Conservation (phyloP, 2,797 vertebrate genomes). For the Helarctos malayanus region DNA sequence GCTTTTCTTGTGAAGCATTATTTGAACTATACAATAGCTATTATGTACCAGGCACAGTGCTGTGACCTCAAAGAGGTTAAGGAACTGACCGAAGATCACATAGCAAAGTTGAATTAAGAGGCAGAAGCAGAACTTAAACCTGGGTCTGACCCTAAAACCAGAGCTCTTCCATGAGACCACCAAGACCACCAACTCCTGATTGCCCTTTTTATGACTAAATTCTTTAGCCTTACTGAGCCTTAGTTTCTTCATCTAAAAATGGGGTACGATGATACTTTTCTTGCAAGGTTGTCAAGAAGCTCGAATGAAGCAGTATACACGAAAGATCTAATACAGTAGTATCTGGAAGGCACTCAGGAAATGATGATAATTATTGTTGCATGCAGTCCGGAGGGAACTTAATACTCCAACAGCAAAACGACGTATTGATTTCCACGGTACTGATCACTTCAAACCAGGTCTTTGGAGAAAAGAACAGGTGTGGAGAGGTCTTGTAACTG, state of each 20-base stretch:
- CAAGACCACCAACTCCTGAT: background rate
- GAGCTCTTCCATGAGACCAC: background rate
- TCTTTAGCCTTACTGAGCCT: background rate
- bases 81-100: background rate
- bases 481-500: background rate
- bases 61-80: slow-evolving; percentile 24
- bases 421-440: background rate
- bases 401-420: slow-evolving; percentile 3
- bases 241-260: slow-evolving; percentile 28
- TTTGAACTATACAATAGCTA: background rate
- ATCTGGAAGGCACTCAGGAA: background rate
- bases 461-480: background rate
- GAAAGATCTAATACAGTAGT: background rate
- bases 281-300: background rate
- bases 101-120: background rate
- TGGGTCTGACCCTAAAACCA: background rate
- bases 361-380: background rate
- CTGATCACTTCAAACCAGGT: background rate
- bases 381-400: background rate
- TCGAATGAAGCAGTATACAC: slow-evolving; percentile 23
- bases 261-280: background rate
- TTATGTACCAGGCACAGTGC: background rate
- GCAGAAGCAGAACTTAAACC: background rate
- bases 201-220: background rate
- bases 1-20: background rate